Evolutionary conservation across 2,888 invertebrate species (phyloP).

Genomic region (Hypolimnas misippus): DNA sequence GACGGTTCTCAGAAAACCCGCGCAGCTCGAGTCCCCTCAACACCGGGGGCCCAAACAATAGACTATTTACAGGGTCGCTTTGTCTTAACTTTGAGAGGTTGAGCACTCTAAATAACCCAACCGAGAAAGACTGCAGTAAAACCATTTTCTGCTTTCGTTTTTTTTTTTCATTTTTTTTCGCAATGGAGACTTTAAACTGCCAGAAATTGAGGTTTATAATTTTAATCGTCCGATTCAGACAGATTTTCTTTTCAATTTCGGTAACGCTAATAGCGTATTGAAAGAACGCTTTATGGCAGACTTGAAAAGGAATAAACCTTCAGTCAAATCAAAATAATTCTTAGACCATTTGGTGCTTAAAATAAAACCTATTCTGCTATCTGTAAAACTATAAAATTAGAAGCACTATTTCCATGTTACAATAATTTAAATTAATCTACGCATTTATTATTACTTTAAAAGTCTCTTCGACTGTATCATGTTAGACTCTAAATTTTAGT

Average conservation of each 20-base stretch:
- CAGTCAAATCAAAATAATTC: background rate
- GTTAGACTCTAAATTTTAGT: too few species aligned
- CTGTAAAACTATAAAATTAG: background rate
- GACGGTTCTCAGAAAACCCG: slow-evolving; percentile 53
- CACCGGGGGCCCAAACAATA: slow-evolving; percentile 65
- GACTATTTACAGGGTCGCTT: slow-evolving; percentile 71
- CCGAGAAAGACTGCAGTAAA: slow-evolving; percentile 44
- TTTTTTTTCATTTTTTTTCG: slow-evolving; percentile 33
- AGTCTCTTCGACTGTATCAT: too few species aligned
- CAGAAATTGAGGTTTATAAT: slow-evolving; percentile 23
- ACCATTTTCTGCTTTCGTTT: slow-evolving; percentile 35
- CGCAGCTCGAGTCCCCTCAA: slow-evolving; percentile 62
- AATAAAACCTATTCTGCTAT: background rate
- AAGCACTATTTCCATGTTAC: background rate
- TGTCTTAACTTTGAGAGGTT: slow-evolving; percentile 62
- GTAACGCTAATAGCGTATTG: slow-evolving; percentile 13
- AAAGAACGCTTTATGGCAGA: slow-evolving; percentile 11
- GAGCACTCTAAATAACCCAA: slow-evolving; percentile 53
- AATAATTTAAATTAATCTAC: background rate
- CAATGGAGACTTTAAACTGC: slow-evolving; percentile 33
- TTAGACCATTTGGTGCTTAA: background rate
- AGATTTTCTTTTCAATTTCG: slow-evolving; percentile 30
- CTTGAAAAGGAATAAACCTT: background rate
- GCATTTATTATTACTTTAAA: too few species aligned
- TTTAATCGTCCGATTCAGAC: slow-evolving; percentile 26